A percentile compares a stretch with the other conserved stretches of the same genome.
These are phyloP conservation scores for Leucosticte australis DNA, from an alignment of 2,113 vertebrate species.

Conservation along the genomic window DNA sequence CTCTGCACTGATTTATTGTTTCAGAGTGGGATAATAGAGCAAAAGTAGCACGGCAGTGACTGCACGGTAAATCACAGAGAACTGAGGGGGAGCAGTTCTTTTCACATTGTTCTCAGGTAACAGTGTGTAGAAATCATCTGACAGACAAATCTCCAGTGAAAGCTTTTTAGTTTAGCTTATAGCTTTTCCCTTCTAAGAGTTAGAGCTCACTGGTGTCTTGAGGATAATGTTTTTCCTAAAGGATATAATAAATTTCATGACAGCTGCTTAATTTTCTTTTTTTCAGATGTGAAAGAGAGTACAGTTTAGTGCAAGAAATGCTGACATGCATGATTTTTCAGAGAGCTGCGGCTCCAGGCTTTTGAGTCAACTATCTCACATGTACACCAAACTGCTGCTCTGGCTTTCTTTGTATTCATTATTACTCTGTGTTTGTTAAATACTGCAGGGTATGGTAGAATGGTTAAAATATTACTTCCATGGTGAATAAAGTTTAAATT, in stretches of 20 bases:
- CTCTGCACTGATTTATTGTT: neutral
- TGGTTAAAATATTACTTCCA: neutral
- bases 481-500: neutral
- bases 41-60: neutral
- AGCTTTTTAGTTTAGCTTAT: neutral
- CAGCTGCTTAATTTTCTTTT: neutral
- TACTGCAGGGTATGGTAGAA: neutral
- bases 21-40: neutral
- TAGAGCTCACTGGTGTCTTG: neutral
- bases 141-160: neutral
- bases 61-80: neutral
- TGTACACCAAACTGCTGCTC: neutral
- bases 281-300: neutral
- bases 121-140: neutral
- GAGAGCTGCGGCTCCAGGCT: neutral
- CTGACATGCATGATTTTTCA: neutral
- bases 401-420: neutral
- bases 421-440: neutral
- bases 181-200: neutral
- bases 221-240: neutral
- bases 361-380: neutral
- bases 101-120: neutral
- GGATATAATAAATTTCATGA: neutral
- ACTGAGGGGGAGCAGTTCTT: neutral
- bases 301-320: neutral